Evolutionary conservation across 2,888 invertebrate genomes (phyloP).

Genomic region (Platypus cylindrus): DNA sequence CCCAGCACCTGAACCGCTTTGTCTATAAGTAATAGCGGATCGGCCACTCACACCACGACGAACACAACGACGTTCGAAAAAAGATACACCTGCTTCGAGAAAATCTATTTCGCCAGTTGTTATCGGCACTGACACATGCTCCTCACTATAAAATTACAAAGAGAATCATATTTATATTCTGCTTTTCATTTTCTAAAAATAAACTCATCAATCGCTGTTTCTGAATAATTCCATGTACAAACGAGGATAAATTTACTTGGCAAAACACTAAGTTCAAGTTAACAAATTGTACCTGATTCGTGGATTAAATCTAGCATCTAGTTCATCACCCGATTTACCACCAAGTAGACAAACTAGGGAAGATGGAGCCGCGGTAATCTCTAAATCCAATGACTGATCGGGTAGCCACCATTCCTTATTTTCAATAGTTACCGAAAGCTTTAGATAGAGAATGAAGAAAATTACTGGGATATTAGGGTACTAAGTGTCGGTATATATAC

Average conservation of each 20-base stretch:
- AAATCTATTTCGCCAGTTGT: slow-evolving; percentile 40
- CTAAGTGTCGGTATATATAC: too few species aligned
- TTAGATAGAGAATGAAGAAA: slow-evolving; percentile 13
- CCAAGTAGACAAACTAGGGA: slow-evolving; percentile 51
- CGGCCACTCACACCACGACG: slow-evolving; percentile 39
- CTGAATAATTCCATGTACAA: too few species aligned
- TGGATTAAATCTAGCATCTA: slow-evolving; percentile 39
- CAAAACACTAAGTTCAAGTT: too few species aligned
- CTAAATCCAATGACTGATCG: slow-evolving; percentile 44
- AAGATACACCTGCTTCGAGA: slow-evolving; percentile 48
- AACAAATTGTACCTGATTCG: slow-evolving; percentile 36
- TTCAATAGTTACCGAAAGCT: slow-evolving; percentile 50
- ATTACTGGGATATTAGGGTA: background rate
- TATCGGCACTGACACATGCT: slow-evolving; percentile 22
- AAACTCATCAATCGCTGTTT: too few species aligned
- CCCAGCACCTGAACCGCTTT: slow-evolving; percentile 39
- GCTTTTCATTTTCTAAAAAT: too few species aligned
- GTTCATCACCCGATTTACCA: slow-evolving; percentile 39
- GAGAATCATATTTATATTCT: slow-evolving; percentile 3
- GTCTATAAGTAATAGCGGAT: slow-evolving; percentile 42
- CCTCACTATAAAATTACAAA: slow-evolving; percentile 30
- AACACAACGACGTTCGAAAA: slow-evolving; percentile 44
- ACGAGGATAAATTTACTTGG: too few species aligned
- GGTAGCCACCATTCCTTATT: slow-evolving; percentile 52
- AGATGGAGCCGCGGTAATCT: slow-evolving; percentile 47